Evolutionary conservation across 1,140 invertebrate species (phyloP).

Genomic region (Drosophila jambulina): DNA sequence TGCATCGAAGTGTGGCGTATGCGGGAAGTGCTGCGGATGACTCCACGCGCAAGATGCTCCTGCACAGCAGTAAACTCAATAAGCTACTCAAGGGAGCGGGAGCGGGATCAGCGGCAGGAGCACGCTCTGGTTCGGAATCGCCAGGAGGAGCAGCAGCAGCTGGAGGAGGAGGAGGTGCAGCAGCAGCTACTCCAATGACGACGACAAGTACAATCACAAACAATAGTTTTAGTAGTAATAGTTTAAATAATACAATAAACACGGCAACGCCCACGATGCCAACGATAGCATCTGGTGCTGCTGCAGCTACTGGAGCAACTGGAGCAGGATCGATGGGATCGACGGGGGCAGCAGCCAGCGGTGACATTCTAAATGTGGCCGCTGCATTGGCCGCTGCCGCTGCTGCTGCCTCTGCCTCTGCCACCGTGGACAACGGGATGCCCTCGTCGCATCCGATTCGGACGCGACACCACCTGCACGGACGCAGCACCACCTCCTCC

Average conservation of each 20-base stretch:
- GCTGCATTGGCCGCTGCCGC: slow-evolving; percentile 79
- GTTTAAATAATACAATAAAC: slow-evolving; percentile 83
- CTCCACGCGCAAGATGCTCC: slow-evolving; percentile 84
- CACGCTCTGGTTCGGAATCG: slow-evolving; percentile 73
- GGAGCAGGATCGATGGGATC: slow-evolving; percentile 11
- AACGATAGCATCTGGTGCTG: slow-evolving; percentile 57
- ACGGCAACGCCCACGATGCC: slow-evolving; percentile 78
- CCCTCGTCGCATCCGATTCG: slow-evolving; percentile 40
- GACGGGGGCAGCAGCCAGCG: slow-evolving; percentile 27
- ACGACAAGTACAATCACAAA: slow-evolving; percentile 85
- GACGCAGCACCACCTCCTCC: slow-evolving; percentile 85
- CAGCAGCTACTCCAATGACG: slow-evolving; percentile 54
- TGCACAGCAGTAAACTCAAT: slow-evolving; percentile 86
- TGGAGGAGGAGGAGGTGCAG: slow-evolving; percentile 38
- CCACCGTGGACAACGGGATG: slow-evolving; percentile 71
- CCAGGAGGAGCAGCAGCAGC: slow-evolving; percentile 68
- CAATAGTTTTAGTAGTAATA: slow-evolving; percentile 85
- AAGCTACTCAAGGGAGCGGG: slow-evolving; percentile 79
- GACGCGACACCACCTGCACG: slow-evolving; percentile 71
- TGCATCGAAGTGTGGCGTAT: slow-evolving; percentile 86
- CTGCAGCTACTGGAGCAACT: slow-evolving; percentile 29
- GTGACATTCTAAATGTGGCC: slow-evolving; percentile 83
- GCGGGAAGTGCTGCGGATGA: slow-evolving; percentile 86
- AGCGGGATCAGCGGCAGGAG: slow-evolving; percentile 40
- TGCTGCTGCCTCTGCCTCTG: slow-evolving; percentile 58